A percentile compares a stretch with the other conserved stretches of the same genome.
Conservation (phyloP, 2,797 vertebrate species). For the Oryzias sinensis region DNA sequence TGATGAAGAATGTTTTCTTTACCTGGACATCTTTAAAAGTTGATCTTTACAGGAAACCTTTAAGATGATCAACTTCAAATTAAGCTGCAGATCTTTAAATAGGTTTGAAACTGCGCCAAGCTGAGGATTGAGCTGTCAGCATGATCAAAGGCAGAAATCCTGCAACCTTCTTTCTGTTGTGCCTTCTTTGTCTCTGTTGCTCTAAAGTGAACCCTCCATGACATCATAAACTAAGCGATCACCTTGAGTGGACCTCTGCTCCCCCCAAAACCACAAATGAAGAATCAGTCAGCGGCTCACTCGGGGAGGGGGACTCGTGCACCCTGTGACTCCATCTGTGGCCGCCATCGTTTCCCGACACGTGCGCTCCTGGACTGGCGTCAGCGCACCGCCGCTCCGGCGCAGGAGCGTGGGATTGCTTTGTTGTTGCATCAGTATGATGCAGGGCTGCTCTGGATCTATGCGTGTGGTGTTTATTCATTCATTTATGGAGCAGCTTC, state of each 20-base stretch:
- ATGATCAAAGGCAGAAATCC: too few relatives aligned
- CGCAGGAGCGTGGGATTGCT: constrained; percentile 69
- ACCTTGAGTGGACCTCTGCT: constrained; percentile 14
- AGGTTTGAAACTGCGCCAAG: not conserved
- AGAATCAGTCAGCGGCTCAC: constrained; percentile 31
- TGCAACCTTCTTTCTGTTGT: not conserved
- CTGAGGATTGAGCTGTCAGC: not conserved
- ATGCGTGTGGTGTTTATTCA: constrained; percentile 70
- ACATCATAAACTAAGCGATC: constrained; percentile 17
- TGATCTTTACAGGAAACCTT: too few relatives aligned
- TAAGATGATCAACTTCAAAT: too few relatives aligned
- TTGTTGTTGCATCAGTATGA: constrained; percentile 82
- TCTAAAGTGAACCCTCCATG: not conserved
- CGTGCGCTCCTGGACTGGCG: constrained; percentile 36
- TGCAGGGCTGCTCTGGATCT: constrained; percentile 58
- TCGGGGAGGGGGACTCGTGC: constrained; percentile 14
- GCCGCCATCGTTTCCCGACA: constrained; percentile 57
- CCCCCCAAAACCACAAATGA: constrained; percentile 24
- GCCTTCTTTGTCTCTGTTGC: not conserved
- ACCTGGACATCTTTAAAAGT: too few relatives aligned
- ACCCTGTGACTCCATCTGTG: constrained; percentile 37
- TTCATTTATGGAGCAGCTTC: constrained; percentile 77
- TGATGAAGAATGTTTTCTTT: too few relatives aligned
- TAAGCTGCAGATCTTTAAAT: not conserved
- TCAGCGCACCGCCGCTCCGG: not conserved